Conservation (phyloP, 1,140 invertebrate species). For the Popillia japonica region DNA sequence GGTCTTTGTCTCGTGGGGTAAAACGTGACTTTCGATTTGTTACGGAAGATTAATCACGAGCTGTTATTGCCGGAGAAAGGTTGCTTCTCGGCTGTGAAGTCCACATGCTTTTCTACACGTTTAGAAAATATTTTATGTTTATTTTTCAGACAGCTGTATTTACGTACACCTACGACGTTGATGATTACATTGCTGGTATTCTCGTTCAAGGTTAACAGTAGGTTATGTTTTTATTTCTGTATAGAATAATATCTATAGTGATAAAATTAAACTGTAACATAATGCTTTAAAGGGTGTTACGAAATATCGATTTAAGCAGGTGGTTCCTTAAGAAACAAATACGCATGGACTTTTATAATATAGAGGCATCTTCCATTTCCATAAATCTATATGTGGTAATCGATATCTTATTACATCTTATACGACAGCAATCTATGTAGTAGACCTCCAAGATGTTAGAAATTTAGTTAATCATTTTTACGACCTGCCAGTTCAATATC, state of each 20-base stretch:
- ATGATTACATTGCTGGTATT: neutral
- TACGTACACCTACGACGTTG: neutral
- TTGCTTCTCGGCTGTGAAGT: neutral
- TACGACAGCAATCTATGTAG: neutral
- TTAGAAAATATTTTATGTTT: neutral
- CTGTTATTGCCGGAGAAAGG: neutral
- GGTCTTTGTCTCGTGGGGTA: neutral
- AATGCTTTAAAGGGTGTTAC: no score
- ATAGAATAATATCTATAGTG: no score
- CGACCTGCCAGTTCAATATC: slow-evolving; percentile 1
- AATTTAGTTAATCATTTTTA: slow-evolving; percentile 20
- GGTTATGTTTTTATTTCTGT: no score
- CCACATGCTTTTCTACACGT: neutral
- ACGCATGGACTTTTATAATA: no score
- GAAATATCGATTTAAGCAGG: no score
- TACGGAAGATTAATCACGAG: neutral
- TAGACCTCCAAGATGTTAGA: neutral
- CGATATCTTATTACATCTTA: neutral
- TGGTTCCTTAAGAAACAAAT: no score
- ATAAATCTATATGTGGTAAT: neutral
- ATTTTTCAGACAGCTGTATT: neutral
- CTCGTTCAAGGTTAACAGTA: neutral
- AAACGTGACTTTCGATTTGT: neutral
- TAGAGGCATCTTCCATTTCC: no score
- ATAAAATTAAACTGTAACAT: no score